Evolutionary conservation across 2,113 vertebrate species (phyloP).

Genomic region (Pungitius pungitius): DNA sequence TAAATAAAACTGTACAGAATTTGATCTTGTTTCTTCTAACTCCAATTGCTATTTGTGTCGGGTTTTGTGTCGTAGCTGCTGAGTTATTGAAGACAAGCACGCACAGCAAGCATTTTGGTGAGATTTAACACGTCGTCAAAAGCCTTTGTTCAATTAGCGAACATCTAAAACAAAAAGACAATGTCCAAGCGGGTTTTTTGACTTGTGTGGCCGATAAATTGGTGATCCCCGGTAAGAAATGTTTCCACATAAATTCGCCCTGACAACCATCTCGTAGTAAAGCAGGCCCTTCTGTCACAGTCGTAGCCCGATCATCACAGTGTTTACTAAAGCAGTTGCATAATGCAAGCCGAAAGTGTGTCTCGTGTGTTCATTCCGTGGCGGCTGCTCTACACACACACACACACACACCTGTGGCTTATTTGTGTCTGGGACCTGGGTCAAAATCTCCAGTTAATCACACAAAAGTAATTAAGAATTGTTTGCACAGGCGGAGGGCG

Average conservation of each 20-base stretch:
- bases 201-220: too few relatives aligned
- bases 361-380: neutral
- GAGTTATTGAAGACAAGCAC: conserved; percentile 34
- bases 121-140: conserved; percentile 45
- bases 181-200: conserved; percentile 42
- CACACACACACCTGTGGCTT: conserved; percentile 60
- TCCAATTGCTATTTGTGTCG: conserved; percentile 56
- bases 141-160: too few relatives aligned
- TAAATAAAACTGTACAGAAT: conserved; percentile 49
- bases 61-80: conserved; percentile 62
- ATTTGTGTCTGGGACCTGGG: conserved; percentile 46
- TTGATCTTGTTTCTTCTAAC: conserved; percentile 39
- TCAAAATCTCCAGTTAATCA: conserved; percentile 71
- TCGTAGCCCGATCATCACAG: neutral
- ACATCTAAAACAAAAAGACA: conserved; percentile 49
- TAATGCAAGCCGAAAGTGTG: conserved; percentile 14
- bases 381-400: conserved; percentile 36
- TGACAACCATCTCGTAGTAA: neutral
- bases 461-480: conserved; percentile 69
- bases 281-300: conserved; percentile 4
- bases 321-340: conserved; percentile 3
- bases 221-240: neutral
- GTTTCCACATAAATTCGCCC: neutral
- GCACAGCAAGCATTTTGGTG: conserved; percentile 36
- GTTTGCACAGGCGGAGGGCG: conserved; percentile 71